Percentiles rank a stretch among this genome's conserved stretches.
Evolutionary conservation across 1,140 invertebrate species (phyloP).

Genomic region (Lucilia sericata): DNA sequence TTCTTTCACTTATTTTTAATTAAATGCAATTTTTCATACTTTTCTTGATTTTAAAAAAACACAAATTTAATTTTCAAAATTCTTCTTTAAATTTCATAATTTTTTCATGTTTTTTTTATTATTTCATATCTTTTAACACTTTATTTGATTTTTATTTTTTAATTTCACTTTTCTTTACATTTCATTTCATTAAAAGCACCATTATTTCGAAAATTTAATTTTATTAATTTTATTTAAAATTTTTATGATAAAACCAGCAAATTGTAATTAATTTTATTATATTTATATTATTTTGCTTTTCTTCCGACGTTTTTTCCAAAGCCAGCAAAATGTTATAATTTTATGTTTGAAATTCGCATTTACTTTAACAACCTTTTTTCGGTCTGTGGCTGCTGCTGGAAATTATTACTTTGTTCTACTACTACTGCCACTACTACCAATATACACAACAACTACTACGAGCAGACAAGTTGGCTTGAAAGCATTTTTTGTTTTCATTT

Average conservation of each 20-base stretch:
- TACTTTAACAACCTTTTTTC: constrained; percentile 20
- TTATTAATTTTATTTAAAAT: background rate
- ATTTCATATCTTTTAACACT: background rate
- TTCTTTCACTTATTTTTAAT: background rate
- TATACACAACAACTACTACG: background rate
- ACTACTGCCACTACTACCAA: background rate
- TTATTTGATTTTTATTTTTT: background rate
- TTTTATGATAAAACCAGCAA: background rate
- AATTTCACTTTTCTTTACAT: background rate
- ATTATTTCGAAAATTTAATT: background rate
- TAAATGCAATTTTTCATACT: background rate
- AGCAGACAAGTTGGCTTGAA: background rate
- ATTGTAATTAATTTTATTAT: background rate
- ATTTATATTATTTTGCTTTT: background rate
- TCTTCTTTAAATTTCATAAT: constrained; percentile 14
- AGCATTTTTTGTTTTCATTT: background rate
- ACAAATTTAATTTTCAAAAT: background rate
- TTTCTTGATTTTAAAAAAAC: background rate
- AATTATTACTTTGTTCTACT: constrained; percentile 8
- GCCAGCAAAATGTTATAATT: constrained; percentile 1
- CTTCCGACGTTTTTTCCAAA: constrained; percentile 4
- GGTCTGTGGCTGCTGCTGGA: constrained; percentile 11
- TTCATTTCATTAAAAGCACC: background rate
- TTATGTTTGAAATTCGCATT: constrained; percentile 24
- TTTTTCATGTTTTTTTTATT: background rate